phyloP scores from a whole-genome alignment of 2,888 invertebrate genomes.

The Agrenia bidenticulata region DNA sequence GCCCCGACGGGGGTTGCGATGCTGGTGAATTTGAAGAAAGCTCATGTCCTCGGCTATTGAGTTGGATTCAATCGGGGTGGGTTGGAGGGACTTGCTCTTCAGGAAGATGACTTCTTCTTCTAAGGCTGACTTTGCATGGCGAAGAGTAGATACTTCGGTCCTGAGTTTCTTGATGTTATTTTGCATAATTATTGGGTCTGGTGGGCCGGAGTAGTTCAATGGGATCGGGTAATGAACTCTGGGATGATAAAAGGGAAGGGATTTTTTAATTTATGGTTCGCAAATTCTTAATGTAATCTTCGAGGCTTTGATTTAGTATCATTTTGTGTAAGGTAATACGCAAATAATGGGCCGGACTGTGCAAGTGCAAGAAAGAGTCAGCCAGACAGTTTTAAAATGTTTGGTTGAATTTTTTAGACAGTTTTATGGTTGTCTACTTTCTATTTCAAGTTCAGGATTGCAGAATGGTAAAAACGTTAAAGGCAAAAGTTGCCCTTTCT shows the following conservation, averaged over 20 bases:
- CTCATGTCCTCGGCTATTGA: background rate
- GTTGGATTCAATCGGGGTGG: background rate
- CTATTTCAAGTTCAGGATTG: constrained; percentile 10
- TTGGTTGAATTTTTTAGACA: background rate
- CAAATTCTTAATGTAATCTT: too few relatives aligned
- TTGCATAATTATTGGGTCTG: constrained; percentile 60
- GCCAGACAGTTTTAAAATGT: too few relatives aligned
- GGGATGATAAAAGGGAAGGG: constrained; percentile 7
- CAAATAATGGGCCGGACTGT: too few relatives aligned
- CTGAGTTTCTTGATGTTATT: constrained; percentile 60
- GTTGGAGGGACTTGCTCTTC: background rate
- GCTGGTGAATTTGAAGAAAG: background rate
- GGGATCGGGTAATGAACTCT: constrained; percentile 63
- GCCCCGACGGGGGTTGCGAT: background rate
- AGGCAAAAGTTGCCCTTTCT: background rate
- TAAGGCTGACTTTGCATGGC: constrained; percentile 36
- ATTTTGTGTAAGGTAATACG: too few relatives aligned
- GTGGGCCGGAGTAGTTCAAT: constrained; percentile 61
- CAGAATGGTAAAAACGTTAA: background rate
- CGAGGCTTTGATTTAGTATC: too few relatives aligned
- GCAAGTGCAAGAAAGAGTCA: too few relatives aligned
- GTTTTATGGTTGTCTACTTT: background rate
- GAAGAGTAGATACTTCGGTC: constrained; percentile 56
- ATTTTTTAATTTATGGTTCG: too few relatives aligned
- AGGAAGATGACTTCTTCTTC: constrained; percentile 20